phyloP scores from a whole-genome alignment of 1,140 invertebrate genomes.

The Drosophila melanica region DNA sequence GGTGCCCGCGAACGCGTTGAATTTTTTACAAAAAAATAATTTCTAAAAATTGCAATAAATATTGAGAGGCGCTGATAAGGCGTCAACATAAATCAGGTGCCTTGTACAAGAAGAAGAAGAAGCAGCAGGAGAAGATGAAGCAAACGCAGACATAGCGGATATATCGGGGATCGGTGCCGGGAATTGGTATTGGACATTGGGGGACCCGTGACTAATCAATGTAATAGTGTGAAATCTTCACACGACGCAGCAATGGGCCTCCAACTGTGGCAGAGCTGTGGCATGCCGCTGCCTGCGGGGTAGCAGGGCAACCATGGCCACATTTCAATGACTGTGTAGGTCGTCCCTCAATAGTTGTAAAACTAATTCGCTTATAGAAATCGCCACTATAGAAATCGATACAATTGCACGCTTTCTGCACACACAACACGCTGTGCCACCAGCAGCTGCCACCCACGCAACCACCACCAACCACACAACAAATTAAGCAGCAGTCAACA shows the following conservation, averaged over 20 bases:
- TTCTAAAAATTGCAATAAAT: conserved; percentile 80
- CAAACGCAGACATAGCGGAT: conserved; percentile 32
- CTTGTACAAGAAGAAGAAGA: conserved; percentile 35
- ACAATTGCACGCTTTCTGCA: conserved; percentile 42
- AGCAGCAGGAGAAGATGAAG: conserved; percentile 12
- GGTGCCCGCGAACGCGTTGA: conserved; percentile 45
- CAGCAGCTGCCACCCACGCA: conserved; percentile 39
- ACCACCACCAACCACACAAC: conserved; percentile 16
- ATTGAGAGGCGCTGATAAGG: conserved; percentile 78
- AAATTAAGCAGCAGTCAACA: conserved; percentile 1
- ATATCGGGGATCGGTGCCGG: conserved; percentile 17
- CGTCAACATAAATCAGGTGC: conserved; percentile 81
- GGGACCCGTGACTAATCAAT: conserved; percentile 71
- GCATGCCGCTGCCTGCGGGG: not conserved
- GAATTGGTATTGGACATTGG: conserved; percentile 21
- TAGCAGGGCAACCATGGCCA: too few species aligned
- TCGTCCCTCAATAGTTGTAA: conserved; percentile 46
- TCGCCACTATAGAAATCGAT: conserved; percentile 8
- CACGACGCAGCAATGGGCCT: conserved; percentile 33
- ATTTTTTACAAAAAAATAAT: conserved; percentile 47
- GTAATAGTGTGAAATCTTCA: conserved; percentile 63
- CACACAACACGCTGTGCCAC: conserved; percentile 1
- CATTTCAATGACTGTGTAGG: too few species aligned
- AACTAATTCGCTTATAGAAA: conserved; percentile 52
- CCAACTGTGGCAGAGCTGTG: conserved; percentile 36